phyloP scores from a whole-genome alignment of 2,797 vertebrate species.

The Phalanger gymnotis region DNA sequence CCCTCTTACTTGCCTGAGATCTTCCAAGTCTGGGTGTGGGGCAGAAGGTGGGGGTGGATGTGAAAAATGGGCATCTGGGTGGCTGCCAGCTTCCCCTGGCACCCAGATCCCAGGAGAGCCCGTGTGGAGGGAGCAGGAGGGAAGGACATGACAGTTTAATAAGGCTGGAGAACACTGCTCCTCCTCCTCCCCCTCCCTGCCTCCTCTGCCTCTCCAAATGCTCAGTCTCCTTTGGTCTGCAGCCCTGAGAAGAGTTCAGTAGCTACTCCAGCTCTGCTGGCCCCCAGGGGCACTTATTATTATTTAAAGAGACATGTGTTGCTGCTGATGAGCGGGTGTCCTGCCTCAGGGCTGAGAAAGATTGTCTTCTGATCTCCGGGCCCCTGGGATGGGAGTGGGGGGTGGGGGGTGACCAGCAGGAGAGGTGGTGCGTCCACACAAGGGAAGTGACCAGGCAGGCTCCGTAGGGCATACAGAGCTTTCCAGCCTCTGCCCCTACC shows the following conservation, averaged over 20 bases:
- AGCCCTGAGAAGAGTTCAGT: not conserved
- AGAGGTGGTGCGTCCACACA: not conserved
- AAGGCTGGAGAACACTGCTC: slow-evolving; percentile 50
- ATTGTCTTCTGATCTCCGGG: not conserved
- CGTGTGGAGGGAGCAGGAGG: not conserved
- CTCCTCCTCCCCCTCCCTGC: not conserved
- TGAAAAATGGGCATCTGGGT: slow-evolving; percentile 50
- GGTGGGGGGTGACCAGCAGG: not conserved
- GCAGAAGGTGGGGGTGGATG: slow-evolving; percentile 37
- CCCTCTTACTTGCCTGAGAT: slow-evolving; percentile 10
- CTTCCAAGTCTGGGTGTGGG: slow-evolving; percentile 8
- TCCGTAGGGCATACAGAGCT: not conserved
- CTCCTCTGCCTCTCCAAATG: slow-evolving; percentile 13
- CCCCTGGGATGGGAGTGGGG: not conserved
- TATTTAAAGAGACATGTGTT: slow-evolving; percentile 17
- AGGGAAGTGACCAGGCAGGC: not conserved
- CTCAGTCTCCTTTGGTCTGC: not conserved
- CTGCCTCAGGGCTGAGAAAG: not conserved
- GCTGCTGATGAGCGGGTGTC: not conserved
- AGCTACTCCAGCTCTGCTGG: not conserved
- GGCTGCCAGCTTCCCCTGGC: slow-evolving; percentile 58
- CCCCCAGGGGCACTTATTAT: not conserved
- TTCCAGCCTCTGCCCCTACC: not conserved
- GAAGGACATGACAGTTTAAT: slow-evolving; percentile 55
- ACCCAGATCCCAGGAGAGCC: slow-evolving; percentile 70